A percentile compares a stretch with the other conserved stretches of the same genome.
Conservation (phyloP, 2,113 vertebrate species). For the Gopherus flavomarginatus region DNA sequence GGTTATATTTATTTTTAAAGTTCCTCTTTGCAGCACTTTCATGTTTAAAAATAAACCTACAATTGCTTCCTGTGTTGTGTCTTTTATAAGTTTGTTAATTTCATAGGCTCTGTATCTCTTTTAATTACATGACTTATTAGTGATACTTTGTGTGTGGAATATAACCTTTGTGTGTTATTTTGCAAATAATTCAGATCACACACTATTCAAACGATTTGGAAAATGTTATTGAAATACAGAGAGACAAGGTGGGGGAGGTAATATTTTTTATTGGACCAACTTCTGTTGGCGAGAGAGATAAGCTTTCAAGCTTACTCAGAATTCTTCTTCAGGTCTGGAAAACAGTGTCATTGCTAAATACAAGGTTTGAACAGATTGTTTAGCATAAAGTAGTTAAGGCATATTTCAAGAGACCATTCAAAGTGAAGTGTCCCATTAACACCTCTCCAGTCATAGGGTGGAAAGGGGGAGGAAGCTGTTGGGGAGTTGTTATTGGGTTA, state of each 20-base stretch:
- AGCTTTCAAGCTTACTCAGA: not conserved
- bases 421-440: not conserved
- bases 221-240: not conserved
- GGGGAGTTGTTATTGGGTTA: not conserved
- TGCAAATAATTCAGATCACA: not conserved
- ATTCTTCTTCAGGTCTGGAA: not conserved
- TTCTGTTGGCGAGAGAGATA: not conserved
- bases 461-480: not conserved
- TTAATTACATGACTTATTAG: not conserved
- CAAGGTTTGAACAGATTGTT: not conserved
- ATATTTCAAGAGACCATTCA: not conserved
- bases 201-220: not conserved
- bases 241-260: not conserved
- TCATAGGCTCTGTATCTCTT: not conserved
- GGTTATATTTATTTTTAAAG: not conserved
- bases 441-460: not conserved
- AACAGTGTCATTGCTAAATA: not conserved
- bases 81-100: not conserved
- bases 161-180: not conserved
- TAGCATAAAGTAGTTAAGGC: not conserved
- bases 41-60: not conserved
- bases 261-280: not conserved
- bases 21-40: not conserved
- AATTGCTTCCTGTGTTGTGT: not conserved
- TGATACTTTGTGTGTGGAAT: not conserved